phyloP scores from a whole-genome alignment of 2,113 vertebrate species.

The Calidris pygmaea region DNA sequence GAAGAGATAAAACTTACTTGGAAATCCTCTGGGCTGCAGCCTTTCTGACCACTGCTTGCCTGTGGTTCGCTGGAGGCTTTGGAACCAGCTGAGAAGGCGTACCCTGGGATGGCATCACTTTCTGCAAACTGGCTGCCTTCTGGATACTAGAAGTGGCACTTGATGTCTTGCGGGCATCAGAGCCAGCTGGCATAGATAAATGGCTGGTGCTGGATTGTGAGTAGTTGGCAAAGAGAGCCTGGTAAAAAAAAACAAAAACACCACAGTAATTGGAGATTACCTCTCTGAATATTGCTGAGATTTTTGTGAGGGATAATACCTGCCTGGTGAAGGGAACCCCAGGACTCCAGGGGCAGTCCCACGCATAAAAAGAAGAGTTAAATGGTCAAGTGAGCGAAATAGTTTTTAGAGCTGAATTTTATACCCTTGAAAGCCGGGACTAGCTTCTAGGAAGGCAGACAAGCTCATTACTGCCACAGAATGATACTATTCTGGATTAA shows the following conservation, averaged over 20 bases:
- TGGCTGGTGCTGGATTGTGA: constrained; percentile 62
- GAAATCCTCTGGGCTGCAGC: constrained; percentile 77
- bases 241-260: neutral
- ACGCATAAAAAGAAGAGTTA: neutral
- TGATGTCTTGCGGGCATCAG: constrained; percentile 65
- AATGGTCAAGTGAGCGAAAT: neutral
- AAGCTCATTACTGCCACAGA: neutral
- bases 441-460: neutral
- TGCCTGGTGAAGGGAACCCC: neutral
- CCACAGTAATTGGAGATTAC: neutral
- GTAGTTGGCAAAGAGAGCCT: constrained; percentile 80
- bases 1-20: constrained; percentile 83
- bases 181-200: constrained; percentile 54
- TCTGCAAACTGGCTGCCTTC: constrained; percentile 65
- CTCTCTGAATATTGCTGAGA: neutral
- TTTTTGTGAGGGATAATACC: neutral
- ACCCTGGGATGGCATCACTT: constrained; percentile 68
- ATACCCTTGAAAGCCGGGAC: neutral
- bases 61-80: constrained; percentile 81
- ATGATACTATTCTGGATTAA: neutral
- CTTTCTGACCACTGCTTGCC: constrained; percentile 78
- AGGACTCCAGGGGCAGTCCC: neutral
- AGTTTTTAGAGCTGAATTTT: neutral
- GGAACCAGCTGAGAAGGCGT: constrained; percentile 75
- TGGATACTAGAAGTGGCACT: constrained; percentile 67